Conservation (phyloP, 2,113 vertebrate species). For the Sus scrofa region T2T-Sscrofa CM000815.6:107386001-107386500, state of each 20-base stretch:
- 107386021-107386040: too few relatives aligned
- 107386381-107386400: background rate
- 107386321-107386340: background rate
- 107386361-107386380: background rate
- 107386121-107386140: background rate
- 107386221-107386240: background rate
- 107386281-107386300: background rate
- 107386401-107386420: background rate
- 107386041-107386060: too few relatives aligned
- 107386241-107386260: background rate
- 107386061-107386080: background rate
- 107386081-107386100: background rate
- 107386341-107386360: background rate
- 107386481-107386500: conserved; percentile 4
- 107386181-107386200: background rate
- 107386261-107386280: background rate
- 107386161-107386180: background rate
- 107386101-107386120: background rate
- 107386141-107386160: background rate
- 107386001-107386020: too few relatives aligned
- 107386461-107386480: background rate
- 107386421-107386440: background rate
- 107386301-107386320: background rate
- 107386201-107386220: background rate
- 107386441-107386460: background rate